Evolutionary conservation across 2,113 vertebrate species (phyloP).

Genomic region (Apteryx owenii): DNA sequence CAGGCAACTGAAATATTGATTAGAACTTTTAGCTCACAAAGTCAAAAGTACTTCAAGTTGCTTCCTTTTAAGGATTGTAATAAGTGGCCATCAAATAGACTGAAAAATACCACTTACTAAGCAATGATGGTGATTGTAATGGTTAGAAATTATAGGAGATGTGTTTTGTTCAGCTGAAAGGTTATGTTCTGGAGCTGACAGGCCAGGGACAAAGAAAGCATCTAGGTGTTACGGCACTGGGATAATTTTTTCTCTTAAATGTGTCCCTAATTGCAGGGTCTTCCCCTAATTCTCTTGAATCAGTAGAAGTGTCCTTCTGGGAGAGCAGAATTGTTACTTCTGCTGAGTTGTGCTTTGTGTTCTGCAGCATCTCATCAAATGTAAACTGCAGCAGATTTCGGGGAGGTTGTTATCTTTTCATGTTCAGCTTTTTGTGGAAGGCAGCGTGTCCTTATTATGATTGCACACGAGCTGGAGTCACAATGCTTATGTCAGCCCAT

Average conservation of each 20-base stretch:
- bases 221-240: neutral
- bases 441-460: neutral
- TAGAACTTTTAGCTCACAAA: neutral
- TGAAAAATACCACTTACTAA: neutral
- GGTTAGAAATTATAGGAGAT: neutral
- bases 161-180: neutral
- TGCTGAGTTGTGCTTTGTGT: neutral
- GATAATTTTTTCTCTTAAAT: neutral
- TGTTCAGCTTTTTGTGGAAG: neutral
- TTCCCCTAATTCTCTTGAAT: neutral
- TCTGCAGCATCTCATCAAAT: neutral
- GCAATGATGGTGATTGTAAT: neutral
- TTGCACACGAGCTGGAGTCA: neutral
- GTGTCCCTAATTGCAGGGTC: neutral
- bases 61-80: neutral
- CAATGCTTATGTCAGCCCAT: neutral
- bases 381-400: neutral
- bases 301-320: neutral
- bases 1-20: neutral
- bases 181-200: neutral
- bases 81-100: neutral
- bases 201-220: neutral
- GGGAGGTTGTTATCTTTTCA: neutral
- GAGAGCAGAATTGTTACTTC: neutral
- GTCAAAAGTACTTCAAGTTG: neutral